Conservation (phyloP, 2,888 invertebrate species). For the Marasmarcha lunaedactyla region DNA sequence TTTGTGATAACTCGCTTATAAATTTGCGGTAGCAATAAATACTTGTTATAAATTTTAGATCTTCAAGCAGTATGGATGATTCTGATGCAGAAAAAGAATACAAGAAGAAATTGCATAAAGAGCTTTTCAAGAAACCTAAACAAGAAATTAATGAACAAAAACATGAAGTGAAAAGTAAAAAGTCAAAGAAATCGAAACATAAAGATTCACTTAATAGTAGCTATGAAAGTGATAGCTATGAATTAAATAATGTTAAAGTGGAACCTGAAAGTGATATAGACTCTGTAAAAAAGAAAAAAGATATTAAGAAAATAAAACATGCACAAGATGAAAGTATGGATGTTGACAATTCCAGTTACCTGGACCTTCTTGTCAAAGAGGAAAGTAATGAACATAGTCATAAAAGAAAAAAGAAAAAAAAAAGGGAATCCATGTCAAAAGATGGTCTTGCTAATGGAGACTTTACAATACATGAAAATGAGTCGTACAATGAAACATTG, state of each 20-base stretch:
- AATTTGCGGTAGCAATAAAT: too few species aligned
- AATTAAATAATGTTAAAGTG: constrained; percentile 17
- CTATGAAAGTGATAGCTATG: background rate
- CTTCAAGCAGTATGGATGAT: constrained; percentile 10
- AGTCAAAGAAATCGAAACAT: background rate
- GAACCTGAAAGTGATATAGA: constrained; percentile 35
- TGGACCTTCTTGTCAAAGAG: constrained; percentile 25
- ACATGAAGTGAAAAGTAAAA: constrained; percentile 6
- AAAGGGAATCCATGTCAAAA: constrained; percentile 18
- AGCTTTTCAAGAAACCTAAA: constrained; percentile 11
- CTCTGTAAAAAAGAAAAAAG: constrained; percentile 19
- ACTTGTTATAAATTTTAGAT: too few species aligned
- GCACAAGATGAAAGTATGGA: constrained; percentile 24
- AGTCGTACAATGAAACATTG: constrained; percentile 9
- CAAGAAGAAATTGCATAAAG: constrained; percentile 19
- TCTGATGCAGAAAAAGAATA: constrained; percentile 15
- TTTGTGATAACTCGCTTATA: too few species aligned
- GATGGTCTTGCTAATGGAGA: constrained; percentile 10
- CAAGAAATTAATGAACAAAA: background rate
- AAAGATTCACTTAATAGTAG: background rate
- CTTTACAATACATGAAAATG: constrained; percentile 3
- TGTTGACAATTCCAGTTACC: constrained; percentile 3
- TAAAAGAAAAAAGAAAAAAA: constrained; percentile 15
- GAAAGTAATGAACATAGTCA: constrained; percentile 18
- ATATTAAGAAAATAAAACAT: constrained; percentile 10